A percentile compares a stretch with the other conserved stretches of the same genome.
These are phyloP conservation scores for Xerus rutilus DNA, from an alignment of 2,797 vertebrate species.

Conservation along the genomic window DNA sequence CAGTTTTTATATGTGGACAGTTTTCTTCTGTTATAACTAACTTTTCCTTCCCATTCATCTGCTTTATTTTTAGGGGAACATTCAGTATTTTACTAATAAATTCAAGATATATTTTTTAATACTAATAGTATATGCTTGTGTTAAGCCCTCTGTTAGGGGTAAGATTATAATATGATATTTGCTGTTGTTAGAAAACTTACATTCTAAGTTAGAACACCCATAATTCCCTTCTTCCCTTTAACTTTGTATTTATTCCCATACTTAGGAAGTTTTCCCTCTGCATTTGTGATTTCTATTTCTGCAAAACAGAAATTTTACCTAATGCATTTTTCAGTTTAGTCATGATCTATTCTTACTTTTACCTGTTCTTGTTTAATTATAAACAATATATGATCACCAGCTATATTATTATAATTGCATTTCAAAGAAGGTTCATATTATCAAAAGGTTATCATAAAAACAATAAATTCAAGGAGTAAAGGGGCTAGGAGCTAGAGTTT, in stretches of 20 bases:
- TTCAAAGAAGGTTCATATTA: slow-evolving; percentile 56
- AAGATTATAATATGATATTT: not conserved
- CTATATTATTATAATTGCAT: slow-evolving; percentile 59
- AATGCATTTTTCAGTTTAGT: slow-evolving; percentile 59
- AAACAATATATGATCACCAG: slow-evolving; percentile 70
- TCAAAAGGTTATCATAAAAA: slow-evolving; percentile 68
- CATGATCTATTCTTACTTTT: slow-evolving; percentile 61
- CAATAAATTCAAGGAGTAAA: slow-evolving; percentile 61
- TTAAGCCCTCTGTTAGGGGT: not conserved
- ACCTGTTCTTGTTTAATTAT: slow-evolving; percentile 70
- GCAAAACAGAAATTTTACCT: slow-evolving; percentile 60
- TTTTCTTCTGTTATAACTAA: slow-evolving; percentile 29
- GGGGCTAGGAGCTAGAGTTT: slow-evolving; percentile 22
- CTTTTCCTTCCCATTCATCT: slow-evolving; percentile 30
- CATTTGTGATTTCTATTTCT: slow-evolving; percentile 49
- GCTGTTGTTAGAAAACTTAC: not conserved
- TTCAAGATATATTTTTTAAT: slow-evolving; percentile 38
- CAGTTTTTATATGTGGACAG: not conserved
- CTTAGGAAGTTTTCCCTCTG: not conserved
- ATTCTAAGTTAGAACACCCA: not conserved
- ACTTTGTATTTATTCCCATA: slow-evolving; percentile 25
- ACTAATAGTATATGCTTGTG: not conserved
- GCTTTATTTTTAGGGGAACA: not conserved
- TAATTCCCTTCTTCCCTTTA: slow-evolving; percentile 7
- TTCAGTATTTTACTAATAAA: slow-evolving; percentile 46